These are phyloP conservation scores for Oophaga pumilio DNA, from an alignment of 2,113 vertebrate species.

Conservation along the genomic window DNA sequence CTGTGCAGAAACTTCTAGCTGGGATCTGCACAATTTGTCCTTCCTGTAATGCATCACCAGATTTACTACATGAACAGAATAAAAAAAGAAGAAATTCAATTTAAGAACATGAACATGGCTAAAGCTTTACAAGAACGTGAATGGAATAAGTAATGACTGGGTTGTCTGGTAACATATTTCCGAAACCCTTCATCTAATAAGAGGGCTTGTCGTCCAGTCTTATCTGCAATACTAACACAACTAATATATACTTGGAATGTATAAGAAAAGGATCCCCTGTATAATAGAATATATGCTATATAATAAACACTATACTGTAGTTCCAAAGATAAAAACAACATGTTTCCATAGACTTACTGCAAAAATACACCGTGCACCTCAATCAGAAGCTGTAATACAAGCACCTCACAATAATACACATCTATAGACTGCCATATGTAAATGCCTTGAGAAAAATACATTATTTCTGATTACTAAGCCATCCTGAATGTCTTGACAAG, in stretches of 20 bases:
- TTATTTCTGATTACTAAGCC: background rate
- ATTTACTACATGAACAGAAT: constrained; percentile 3
- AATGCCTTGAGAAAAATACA: background rate
- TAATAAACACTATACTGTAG: background rate
- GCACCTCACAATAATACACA: background rate
- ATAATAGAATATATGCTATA: no score
- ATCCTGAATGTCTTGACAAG: background rate
- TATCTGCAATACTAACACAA: background rate
- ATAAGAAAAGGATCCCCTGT: background rate
- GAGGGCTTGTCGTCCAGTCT: background rate
- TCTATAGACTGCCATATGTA: background rate
- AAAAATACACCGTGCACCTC: background rate
- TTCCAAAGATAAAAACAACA: background rate
- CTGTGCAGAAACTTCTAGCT: background rate
- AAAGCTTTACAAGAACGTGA: background rate
- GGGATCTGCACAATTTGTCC: background rate
- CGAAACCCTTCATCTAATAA: background rate
- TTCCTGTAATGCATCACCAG: background rate
- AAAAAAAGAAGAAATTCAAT: background rate
- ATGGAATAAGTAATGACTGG: background rate
- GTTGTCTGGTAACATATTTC: background rate
- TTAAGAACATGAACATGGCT: constrained; percentile 11
- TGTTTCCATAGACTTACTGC: background rate
- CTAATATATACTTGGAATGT: background rate
- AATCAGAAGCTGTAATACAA: background rate